Base-by-base conservation (phyloP, 2,797 vertebrate genomes). In the Pelobates cultripes region DNA sequence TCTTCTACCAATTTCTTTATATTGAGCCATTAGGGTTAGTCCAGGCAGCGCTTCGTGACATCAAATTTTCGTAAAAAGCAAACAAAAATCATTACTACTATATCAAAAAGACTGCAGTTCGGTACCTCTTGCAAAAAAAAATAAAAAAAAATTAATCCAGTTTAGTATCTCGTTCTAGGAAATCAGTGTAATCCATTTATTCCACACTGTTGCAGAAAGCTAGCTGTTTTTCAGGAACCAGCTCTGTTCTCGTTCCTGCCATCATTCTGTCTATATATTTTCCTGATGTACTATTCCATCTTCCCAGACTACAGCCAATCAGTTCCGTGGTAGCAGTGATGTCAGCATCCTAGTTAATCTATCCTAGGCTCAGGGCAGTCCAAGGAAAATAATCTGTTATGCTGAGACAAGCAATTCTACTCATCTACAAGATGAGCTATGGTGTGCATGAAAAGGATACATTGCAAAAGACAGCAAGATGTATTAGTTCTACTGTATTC, bases 1-100 rank as follows among this genome's bases (percentile, higher is more conserved):
- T 89, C 92, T 95, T 87, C 91, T 85, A 86, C 91, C 90, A 85
- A 92, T 85, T 85, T 92, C 93, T 90, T 91, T 96, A 88, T 85
- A 94, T 77, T 73, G 85, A 93, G 95, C 95, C 93, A 96, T 96
- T 85, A 88, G 85, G 75, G 1, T 8, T 4, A 13, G 64, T 44
- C 47, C 47, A 51, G 55, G 13, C 13, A 12, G 55, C 13, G 9
- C 13, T 64, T 79, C 61, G 86, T 84, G 72, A 64, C 40, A 84
- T 57, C 0, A 57, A 14, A 0, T 57, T 57, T 12, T 57, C 3
- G 14, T 57, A 57, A 57, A 12, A 57, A 2, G 4, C 14, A 57
- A 57, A 57, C 4, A 41, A 15, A 74, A 44, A 44, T 17, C 57
- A 64, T 28, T 64, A 17, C 55, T 43, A 14, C 55, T 12, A 64